Conservation (phyloP, 1,140 invertebrate species). For the Drosophila nigrodunni region DNA sequence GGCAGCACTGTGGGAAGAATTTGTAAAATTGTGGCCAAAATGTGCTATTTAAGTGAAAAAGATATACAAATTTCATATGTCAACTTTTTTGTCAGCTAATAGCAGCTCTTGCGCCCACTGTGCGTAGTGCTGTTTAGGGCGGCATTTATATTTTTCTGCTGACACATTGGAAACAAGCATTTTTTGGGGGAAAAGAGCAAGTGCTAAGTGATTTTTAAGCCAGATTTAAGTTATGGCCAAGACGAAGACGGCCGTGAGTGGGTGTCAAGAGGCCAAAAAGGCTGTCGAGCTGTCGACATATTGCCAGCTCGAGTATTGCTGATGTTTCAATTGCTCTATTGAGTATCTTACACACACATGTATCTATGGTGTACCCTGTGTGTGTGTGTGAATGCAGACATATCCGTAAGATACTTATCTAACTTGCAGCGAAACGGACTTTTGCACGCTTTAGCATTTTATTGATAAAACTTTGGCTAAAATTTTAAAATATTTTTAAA, state of each 20-base stretch:
- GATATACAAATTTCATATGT: too few species aligned
- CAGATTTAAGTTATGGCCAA: slow-evolving; percentile 75
- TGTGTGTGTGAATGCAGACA: slow-evolving; percentile 60
- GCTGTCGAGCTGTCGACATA: slow-evolving; percentile 59
- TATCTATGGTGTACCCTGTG: background rate
- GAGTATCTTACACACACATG: slow-evolving; percentile 4
- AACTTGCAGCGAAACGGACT: slow-evolving; percentile 66
- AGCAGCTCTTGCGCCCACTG: background rate
- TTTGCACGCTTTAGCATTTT: slow-evolving; percentile 63
- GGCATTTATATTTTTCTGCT: slow-evolving; percentile 51
- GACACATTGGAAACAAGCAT: slow-evolving; percentile 56
- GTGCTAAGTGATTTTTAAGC: slow-evolving; percentile 77
- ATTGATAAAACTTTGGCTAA: slow-evolving; percentile 77
- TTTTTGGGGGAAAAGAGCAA: slow-evolving; percentile 18
- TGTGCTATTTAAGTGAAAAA: background rate
- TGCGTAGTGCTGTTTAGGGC: background rate
- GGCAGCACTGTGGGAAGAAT: background rate
- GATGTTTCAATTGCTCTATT: slow-evolving; percentile 76
- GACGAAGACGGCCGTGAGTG: slow-evolving; percentile 44
- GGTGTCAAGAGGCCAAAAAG: slow-evolving; percentile 50
- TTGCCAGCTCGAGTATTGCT: slow-evolving; percentile 75
- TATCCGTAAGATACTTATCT: slow-evolving; percentile 69
- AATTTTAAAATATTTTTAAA: slow-evolving; percentile 83
- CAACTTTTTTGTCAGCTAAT: background rate
- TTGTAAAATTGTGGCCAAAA: too few species aligned